Evolutionary conservation across 2,797 vertebrate species (phyloP).

Genomic region (Artibeus lituratus): DNA sequence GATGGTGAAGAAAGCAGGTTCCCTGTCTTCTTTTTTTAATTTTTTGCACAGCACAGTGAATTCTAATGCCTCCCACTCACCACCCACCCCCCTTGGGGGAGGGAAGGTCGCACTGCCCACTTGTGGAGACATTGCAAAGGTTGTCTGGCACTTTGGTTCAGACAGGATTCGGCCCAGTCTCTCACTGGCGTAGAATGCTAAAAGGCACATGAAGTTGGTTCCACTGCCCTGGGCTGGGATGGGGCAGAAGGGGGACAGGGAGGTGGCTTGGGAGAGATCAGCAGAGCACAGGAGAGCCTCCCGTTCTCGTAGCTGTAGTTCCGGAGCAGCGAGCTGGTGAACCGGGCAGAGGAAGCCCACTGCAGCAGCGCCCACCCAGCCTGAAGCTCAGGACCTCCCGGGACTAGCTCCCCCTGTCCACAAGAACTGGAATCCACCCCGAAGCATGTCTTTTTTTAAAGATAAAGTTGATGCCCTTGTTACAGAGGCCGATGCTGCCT

Average conservation of each 20-base stretch:
- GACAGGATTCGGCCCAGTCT: not conserved
- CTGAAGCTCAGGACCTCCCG: conserved; percentile 51
- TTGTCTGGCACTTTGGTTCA: not conserved
- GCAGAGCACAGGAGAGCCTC: not conserved
- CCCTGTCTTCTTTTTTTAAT: not conserved
- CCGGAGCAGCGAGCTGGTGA: not conserved
- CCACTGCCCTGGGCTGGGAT: not conserved
- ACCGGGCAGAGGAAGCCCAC: conserved; percentile 83
- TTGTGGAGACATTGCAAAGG: not conserved
- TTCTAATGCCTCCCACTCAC: conserved; percentile 51
- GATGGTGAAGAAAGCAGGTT: not conserved
- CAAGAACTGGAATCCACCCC: not conserved
- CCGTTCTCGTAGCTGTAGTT: not conserved
- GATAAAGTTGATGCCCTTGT: not conserved
- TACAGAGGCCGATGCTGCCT: not conserved
- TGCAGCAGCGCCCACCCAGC: conserved; percentile 77
- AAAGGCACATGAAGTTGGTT: conserved; percentile 39
- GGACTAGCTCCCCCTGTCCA: not conserved
- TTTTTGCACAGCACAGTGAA: not conserved
- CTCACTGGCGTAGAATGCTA: not conserved
- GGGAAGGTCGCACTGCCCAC: not conserved
- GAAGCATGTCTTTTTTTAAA: not conserved
- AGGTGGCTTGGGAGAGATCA: not conserved
- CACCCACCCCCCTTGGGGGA: not conserved
- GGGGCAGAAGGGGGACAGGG: not conserved